These are phyloP conservation scores for Polylopha cassiicola DNA, from an alignment of 2,888 invertebrate genomes.

Conservation along the genomic window DNA sequence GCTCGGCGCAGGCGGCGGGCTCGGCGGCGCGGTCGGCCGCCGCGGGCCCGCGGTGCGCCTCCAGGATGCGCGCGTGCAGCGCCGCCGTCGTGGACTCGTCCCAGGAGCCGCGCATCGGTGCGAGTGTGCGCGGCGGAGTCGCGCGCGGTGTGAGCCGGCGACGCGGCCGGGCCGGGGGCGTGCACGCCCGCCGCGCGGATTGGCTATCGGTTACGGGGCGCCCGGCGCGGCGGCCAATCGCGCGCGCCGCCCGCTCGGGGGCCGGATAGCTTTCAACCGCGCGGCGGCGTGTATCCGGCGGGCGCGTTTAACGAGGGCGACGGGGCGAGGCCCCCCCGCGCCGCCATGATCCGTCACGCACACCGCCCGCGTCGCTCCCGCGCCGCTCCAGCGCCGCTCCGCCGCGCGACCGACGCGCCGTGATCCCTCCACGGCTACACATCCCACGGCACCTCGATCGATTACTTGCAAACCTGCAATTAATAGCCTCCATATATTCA, in stretches of 20 bases:
- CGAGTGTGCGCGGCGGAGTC: slow-evolving; percentile 73
- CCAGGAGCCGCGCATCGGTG: slow-evolving; percentile 76
- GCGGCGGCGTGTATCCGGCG: slow-evolving; percentile 65
- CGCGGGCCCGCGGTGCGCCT: slow-evolving; percentile 94
- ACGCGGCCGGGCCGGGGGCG: slow-evolving; percentile 24
- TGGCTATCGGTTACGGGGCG: slow-evolving; percentile 68
- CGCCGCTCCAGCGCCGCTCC: slow-evolving; percentile 20
- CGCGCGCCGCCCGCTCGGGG: slow-evolving; percentile 54
- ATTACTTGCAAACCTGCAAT: slow-evolving; percentile 73
- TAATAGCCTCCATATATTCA: slow-evolving; percentile 69
- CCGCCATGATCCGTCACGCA: slow-evolving; percentile 75
- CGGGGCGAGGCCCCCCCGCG: slow-evolving; percentile 67
- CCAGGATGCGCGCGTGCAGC: slow-evolving; percentile 95
- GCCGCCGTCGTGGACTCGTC: slow-evolving; percentile 75
- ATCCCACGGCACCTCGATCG: slow-evolving; percentile 48
- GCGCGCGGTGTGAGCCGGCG: slow-evolving; percentile 57
- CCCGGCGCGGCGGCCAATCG: slow-evolving; percentile 63
- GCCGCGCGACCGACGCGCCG: slow-evolving; percentile 30
- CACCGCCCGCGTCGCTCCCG: slow-evolving; percentile 46
- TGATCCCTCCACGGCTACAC: slow-evolving; percentile 24
- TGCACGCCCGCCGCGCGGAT: slow-evolving; percentile 40
- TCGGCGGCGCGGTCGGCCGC: slow-evolving; percentile 77
- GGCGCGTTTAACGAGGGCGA: slow-evolving; percentile 72
- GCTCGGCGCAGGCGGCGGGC: slow-evolving; percentile 57
- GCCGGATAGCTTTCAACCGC: slow-evolving; percentile 71